Evolutionary conservation across 2,888 invertebrate species (phyloP), one percentile per base, ranked within the genome.

Genomic region (Agrotis clavis): DNA sequence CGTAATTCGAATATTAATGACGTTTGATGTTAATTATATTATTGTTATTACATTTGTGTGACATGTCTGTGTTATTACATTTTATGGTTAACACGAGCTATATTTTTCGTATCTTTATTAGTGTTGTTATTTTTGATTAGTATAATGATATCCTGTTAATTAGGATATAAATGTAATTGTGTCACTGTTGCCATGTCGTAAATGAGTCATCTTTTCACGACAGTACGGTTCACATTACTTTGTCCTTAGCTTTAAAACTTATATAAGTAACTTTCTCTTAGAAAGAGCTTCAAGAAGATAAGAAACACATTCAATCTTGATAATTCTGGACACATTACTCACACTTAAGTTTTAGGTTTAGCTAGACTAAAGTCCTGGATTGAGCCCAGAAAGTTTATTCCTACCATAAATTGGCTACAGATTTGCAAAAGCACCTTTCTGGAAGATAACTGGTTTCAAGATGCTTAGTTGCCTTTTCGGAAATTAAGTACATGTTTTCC

Each of bases 1-100:
- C 65, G 75, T 81, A 81, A 85, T 82, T 84, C 61, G 73, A 77
- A 78, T 77, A 75, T 70, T 76, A 74, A 74, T 67, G 69, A 73
- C 70, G 77, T 75, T 41, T 64, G 64, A 71, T 82, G 74, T 80
- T 82, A 77, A 74, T 80, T 85, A 78, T 67, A 74, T 69, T 82
- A 77, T 63, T 18, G 25, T 71, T 66, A 71, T 78, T 45, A 72
- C 51, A 57, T 63, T 79, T 79, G 59, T 76, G 48, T 66, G 67
- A 67, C 66, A 50, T 66, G 74, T 63, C 57, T 68, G 60, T 63
- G 41, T 60, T 70, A 57, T 67, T 56, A 61, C 14, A 56, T 63
- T 77, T 67, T 81, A 74, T 69, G 68, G 61, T 35, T 59, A 9
- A 73, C 14, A 41, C 16, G 13, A 51, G 63, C 48, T 35, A 61